A percentile compares a stretch with the other conserved stretches of the same genome.
Conservation (phyloP, 2,888 invertebrate species). For the Saturnia pavonia region DNA sequence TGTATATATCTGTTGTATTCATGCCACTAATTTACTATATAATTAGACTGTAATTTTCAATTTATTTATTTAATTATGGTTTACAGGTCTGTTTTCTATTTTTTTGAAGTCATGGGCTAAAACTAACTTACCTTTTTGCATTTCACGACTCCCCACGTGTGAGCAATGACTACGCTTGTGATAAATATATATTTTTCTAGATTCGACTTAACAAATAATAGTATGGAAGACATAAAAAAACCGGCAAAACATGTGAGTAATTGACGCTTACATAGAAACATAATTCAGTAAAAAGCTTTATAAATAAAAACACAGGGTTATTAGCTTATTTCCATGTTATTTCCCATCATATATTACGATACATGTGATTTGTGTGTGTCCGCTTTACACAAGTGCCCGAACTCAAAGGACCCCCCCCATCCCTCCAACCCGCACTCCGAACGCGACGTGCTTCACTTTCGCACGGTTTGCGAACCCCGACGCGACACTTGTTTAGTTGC, state of each 20-base stretch:
- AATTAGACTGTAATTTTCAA: no score
- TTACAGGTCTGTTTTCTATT: no score
- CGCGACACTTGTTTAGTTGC: constrained; percentile 81
- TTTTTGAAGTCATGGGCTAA: no score
- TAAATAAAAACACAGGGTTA: neutral
- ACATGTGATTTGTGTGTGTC: neutral
- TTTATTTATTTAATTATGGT: no score
- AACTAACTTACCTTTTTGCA: no score
- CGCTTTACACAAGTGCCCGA: neutral
- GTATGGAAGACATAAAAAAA: neutral
- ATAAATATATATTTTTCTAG: neutral
- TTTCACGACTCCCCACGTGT: no score
- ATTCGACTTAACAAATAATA: neutral
- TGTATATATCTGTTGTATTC: no score
- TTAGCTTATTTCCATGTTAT: neutral
- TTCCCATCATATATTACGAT: neutral
- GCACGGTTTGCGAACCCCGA: constrained; percentile 73
- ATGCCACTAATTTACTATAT: no score
- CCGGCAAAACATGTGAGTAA: neutral
- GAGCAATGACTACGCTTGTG: no score
- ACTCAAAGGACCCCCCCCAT: constrained; percentile 31
- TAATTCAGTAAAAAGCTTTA: neutral
- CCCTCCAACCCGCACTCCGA: constrained; percentile 32
- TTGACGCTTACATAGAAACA: neutral
- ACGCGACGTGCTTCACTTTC: constrained; percentile 72